Conservation (phyloP, 2,888 invertebrate species). For the Epirrita christyi region DNA sequence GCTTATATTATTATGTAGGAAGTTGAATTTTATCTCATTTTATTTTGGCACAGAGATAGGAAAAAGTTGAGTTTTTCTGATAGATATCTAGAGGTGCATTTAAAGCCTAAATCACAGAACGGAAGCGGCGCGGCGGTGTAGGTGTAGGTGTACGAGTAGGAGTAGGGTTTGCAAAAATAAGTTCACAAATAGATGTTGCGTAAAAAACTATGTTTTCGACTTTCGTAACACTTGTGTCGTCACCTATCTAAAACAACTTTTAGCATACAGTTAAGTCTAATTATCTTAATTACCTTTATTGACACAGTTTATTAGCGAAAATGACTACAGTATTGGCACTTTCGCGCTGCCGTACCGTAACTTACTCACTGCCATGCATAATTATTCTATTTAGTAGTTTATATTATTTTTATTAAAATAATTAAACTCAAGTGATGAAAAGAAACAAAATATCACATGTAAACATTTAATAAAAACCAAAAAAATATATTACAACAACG, state of each 20-base stretch:
- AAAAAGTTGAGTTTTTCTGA: slow-evolving; percentile 58
- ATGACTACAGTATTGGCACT: slow-evolving; percentile 62
- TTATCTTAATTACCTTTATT: slow-evolving; percentile 45
- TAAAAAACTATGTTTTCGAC: slow-evolving; percentile 59
- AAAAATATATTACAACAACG: slow-evolving; percentile 64
- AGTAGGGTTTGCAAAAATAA: slow-evolving; percentile 79
- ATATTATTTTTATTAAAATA: slow-evolving; percentile 4
- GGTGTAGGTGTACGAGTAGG: no score
- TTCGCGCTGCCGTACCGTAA: slow-evolving; percentile 49
- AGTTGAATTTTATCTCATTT: slow-evolving; percentile 53
- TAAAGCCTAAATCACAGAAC: slow-evolving; percentile 82
- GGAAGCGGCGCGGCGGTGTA: slow-evolving; percentile 76
- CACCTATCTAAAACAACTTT: slow-evolving; percentile 31
- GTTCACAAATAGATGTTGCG: slow-evolving; percentile 53
- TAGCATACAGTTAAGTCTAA: slow-evolving; percentile 30
- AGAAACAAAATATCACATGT: slow-evolving; percentile 59
- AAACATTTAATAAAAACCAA: slow-evolving; percentile 80
- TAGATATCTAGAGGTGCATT: slow-evolving; percentile 58
- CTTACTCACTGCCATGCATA: slow-evolving; percentile 44
- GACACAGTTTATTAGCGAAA: slow-evolving; percentile 71
- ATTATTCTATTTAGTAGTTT: slow-evolving; percentile 1
- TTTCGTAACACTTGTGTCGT: slow-evolving; percentile 31
- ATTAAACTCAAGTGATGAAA: slow-evolving; percentile 46
- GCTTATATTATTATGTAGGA: slow-evolving; percentile 17
- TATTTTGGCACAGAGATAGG: slow-evolving; percentile 78